These are phyloP conservation scores for fruit fly (Drosophila melanogaster) DNA, from an alignment of 1,140 invertebrate genomes.

Conservation along the genomic window Release_6_plus_ISO1_MT NC_004354.4:4329501-4330000, in stretches of 20 bases:
- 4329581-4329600: not conserved
- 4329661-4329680: conserved; percentile 24
- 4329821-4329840: conserved; percentile 33
- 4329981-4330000: no score
- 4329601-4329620: conserved; percentile 4
- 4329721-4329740: conserved; percentile 66
- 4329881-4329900: conserved; percentile 53
- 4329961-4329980: no score
- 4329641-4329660: conserved; percentile 26
- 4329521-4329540: not conserved
- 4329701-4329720: not conserved
- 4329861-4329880: conserved; percentile 71
- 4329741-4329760: conserved; percentile 78
- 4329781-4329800: conserved; percentile 38
- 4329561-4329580: not conserved
- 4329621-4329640: not conserved
- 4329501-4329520: not conserved
- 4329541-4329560: not conserved
- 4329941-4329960: not conserved
- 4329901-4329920: conserved; percentile 58
- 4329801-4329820: conserved; percentile 20
- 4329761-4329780: conserved; percentile 45
- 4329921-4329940: conserved; percentile 24
- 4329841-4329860: conserved; percentile 69
- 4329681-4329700: conserved; percentile 11